Base-by-base conservation (phyloP, 2,888 invertebrate genomes). In the Pollenia angustigena region DNA sequence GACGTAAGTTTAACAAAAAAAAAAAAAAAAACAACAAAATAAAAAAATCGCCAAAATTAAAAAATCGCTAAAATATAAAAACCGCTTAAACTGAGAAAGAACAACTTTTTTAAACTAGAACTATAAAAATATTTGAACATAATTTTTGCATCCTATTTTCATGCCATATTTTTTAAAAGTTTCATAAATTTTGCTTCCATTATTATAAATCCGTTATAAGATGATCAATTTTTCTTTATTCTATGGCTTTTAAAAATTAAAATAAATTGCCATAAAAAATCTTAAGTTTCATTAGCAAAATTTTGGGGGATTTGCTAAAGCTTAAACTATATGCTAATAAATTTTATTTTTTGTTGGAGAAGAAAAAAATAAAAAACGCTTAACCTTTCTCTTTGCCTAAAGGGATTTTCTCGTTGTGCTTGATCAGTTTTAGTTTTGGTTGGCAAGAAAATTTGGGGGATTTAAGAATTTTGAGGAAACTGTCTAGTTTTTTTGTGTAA, bases 331-430 rank as follows among this genome's bases (percentile, higher is more conserved):
- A 42, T 52, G 42, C 32, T 50, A 12, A 72, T 18, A 58, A 58
- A 46, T 71, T 71, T n/a, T 12, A 11, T 54, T 69, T 32, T 42
- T 64, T 64, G 2, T 64, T 32, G 6, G 6, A 32, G 6, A 32
- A 11, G 18, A 18, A 76, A 32, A 66, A 52, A 12, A 44, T 10
- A 32, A 14, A 18, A 40, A 68, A 48, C 23, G 52, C 40, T 62
- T 62, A 58, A 54, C 85, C 85, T 85, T 85, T 85, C 85, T 85
- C 81, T 85, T 81, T 48, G 85, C 85, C 85, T 81, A 40, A 85
- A 85, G 85, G 85, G 85, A 69, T 79, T 84, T 84, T 71, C 48
- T 68, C 44, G 32, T 62, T 76, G 69, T 78, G 80, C 62, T 64
- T 54, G 71, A 72, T 64, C 64, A 46, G 32, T 40, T 32, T 32